These are phyloP conservation scores for Aplodontia rufa DNA, from an alignment of 2,113 vertebrate genomes.

Conservation along the genomic window DNA sequence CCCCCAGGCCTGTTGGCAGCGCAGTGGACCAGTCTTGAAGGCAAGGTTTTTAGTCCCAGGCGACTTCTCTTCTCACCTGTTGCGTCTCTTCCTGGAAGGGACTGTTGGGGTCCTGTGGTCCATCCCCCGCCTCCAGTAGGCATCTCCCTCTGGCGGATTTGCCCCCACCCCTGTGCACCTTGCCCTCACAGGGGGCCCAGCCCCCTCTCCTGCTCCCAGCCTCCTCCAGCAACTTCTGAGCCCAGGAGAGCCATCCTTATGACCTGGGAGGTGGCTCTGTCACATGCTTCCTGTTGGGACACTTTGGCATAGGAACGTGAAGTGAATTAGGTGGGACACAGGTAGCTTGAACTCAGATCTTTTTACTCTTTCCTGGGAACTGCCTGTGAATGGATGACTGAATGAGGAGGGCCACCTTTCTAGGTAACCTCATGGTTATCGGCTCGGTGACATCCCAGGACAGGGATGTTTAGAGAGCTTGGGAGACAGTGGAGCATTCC, in stretches of 20 bases:
- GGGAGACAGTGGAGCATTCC: background rate
- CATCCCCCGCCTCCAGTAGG: background rate
- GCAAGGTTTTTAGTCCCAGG: background rate
- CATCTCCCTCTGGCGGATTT: background rate
- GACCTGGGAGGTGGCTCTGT: background rate
- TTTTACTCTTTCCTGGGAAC: background rate
- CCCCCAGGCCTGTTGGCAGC: background rate
- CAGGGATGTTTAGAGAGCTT: background rate
- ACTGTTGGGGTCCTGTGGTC: background rate
- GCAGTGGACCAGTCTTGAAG: background rate
- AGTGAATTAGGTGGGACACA: background rate
- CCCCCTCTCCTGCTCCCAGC: background rate
- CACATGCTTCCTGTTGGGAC: too few relatives aligned
- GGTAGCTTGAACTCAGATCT: background rate
- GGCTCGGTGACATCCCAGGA: background rate
- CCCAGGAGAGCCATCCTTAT: background rate
- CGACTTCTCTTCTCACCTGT: too few relatives aligned
- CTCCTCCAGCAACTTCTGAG: background rate
- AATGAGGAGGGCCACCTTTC: background rate
- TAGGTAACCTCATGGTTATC: background rate
- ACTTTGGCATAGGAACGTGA: background rate
- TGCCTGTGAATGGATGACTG: background rate
- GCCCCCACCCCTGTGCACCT: background rate
- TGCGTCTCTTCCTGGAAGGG: background rate
- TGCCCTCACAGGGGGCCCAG: background rate